Conservation (phyloP, 1,140 invertebrate genomes). For the Temnothorax curvispinosus region DNA sequence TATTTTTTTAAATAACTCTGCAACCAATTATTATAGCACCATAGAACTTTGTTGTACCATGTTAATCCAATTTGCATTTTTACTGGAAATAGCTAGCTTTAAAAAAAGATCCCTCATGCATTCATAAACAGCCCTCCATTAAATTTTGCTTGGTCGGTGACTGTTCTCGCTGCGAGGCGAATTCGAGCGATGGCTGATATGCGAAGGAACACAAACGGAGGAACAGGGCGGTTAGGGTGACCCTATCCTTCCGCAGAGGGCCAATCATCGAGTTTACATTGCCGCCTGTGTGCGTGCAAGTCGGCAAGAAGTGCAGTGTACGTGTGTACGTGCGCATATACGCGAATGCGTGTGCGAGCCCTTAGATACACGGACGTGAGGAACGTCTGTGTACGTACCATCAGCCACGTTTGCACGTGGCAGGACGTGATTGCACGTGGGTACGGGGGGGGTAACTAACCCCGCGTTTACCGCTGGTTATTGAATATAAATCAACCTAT, state of each 20-base stretch:
- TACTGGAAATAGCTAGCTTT: background rate
- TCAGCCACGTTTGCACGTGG: slow-evolving; percentile 66
- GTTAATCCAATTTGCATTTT: background rate
- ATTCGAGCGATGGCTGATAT: slow-evolving; percentile 21
- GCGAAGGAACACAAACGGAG: slow-evolving; percentile 48
- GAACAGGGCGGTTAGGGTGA: slow-evolving; percentile 37
- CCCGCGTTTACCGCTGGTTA: slow-evolving; percentile 74
- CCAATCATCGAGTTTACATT: slow-evolving; percentile 74
- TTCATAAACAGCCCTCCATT: background rate
- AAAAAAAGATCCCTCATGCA: background rate
- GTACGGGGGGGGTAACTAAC: slow-evolving; percentile 71
- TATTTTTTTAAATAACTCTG: background rate
- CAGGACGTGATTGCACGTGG: slow-evolving; percentile 67
- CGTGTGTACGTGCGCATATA: background rate
- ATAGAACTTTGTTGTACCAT: background rate
- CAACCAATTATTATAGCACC: background rate
- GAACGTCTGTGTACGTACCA: slow-evolving; percentile 18
- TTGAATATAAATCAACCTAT: slow-evolving; percentile 78
- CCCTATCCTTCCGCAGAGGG: slow-evolving; percentile 54
- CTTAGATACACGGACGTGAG: slow-evolving; percentile 39
- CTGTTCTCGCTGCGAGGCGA: slow-evolving; percentile 10
- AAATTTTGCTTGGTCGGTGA: slow-evolving; percentile 8
- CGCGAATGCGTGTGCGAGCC: background rate
- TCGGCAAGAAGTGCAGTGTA: background rate
- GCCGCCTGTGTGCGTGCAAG: slow-evolving; percentile 17